Conservation (phyloP, 1,140 invertebrate genomes). For the Temnothorax nylanderi region DNA sequence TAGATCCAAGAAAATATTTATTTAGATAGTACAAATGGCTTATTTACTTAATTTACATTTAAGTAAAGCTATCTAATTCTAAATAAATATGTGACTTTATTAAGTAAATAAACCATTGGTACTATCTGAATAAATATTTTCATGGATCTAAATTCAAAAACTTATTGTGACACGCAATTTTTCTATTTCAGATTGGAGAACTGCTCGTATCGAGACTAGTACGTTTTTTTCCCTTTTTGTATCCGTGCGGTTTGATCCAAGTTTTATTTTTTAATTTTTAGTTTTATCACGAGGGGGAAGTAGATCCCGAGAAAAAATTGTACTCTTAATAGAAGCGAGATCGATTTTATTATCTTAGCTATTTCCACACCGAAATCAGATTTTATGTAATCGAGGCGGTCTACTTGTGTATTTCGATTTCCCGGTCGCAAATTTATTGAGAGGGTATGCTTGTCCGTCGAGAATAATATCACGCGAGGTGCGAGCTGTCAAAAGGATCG, state of each 20-base stretch:
- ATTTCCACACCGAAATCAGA: neutral
- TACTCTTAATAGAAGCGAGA: neutral
- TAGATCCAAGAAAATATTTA: too few species aligned
- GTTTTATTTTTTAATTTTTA: slow-evolving; percentile 8
- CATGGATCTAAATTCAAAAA: too few species aligned
- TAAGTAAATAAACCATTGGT: too few species aligned
- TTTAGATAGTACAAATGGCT: too few species aligned
- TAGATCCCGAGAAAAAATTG: neutral
- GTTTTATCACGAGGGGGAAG: neutral
- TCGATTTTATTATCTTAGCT: neutral
- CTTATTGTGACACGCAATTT: too few species aligned
- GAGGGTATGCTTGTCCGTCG: neutral
- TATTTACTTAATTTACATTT: too few species aligned
- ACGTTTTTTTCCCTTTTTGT: neutral
- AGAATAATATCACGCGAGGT: neutral
- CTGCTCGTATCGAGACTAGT: too few species aligned
- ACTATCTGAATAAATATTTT: too few species aligned
- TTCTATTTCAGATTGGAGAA: too few species aligned
- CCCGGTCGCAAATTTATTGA: neutral
- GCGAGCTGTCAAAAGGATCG: neutral
- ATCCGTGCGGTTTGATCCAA: neutral
- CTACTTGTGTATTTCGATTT: too few species aligned
- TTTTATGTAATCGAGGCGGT: neutral
- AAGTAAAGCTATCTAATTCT: too few species aligned
- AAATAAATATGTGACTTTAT: too few species aligned